phyloP scores from a whole-genome alignment of 2,888 invertebrate genomes.

The Brachypalpus laphriformis region DNA sequence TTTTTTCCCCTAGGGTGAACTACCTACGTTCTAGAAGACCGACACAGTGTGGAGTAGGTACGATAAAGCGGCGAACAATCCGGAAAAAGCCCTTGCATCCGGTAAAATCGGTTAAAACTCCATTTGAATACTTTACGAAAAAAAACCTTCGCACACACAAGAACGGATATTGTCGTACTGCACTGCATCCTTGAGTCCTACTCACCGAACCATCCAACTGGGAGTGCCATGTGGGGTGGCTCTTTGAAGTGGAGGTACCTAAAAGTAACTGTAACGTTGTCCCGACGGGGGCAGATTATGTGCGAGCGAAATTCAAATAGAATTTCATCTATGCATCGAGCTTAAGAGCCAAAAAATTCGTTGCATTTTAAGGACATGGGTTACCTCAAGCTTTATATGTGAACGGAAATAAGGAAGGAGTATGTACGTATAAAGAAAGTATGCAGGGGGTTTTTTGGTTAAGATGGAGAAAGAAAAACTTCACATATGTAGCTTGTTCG shows the following conservation, averaged over 20 bases:
- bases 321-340: constrained; percentile 49
- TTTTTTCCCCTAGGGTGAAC: background rate
- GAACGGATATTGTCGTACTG: constrained; percentile 62
- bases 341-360: constrained; percentile 41
- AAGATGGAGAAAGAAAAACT: background rate
- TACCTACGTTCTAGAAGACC: constrained; percentile 22
- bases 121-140: constrained; percentile 57
- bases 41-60: background rate
- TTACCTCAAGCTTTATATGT: constrained; percentile 2
- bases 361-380: constrained; percentile 48
- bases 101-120: constrained; percentile 72
- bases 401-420: constrained; percentile 34
- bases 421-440: constrained; percentile 5
- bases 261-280: constrained; percentile 11
- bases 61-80: background rate
- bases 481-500: constrained; percentile 18
- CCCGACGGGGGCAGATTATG: constrained; percentile 18
- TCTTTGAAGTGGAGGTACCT: constrained; percentile 9
- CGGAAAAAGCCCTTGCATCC: constrained; percentile 60
- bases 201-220: constrained; percentile 18
- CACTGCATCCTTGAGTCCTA: constrained; percentile 60
- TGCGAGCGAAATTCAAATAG: constrained; percentile 32
- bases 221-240: background rate
- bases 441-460: background rate
- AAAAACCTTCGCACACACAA: constrained; percentile 32